These are phyloP conservation scores for Latrodectus elegans DNA, from an alignment of 2,888 invertebrate species.

Conservation along the genomic window DNA sequence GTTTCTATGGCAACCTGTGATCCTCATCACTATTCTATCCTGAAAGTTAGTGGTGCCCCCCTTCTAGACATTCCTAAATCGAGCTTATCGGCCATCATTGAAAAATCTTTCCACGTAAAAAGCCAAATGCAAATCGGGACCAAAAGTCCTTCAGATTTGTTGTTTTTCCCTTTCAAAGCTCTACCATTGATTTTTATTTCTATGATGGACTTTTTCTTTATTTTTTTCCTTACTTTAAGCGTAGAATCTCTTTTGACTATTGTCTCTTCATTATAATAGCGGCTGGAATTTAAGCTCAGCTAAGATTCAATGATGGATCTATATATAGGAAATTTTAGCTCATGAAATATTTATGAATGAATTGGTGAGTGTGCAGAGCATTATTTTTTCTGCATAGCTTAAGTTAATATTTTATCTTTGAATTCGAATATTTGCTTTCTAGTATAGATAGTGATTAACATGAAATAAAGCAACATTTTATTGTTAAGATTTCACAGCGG, in stretches of 20 bases:
- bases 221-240: neutral
- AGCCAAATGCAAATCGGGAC: constrained; percentile 45
- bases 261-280: constrained; percentile 17
- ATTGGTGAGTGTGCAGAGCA: no score
- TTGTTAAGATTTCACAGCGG: no score
- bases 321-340: no score
- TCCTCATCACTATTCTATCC: constrained; percentile 50
- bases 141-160: constrained; percentile 42
- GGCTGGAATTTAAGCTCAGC: neutral
- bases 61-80: constrained; percentile 45
- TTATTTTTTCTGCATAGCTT: no score
- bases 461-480: no score
- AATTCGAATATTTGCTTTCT: no score
- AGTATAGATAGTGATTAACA: no score
- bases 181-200: constrained; percentile 29
- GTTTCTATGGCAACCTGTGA: constrained; percentile 47
- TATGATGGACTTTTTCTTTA: constrained; percentile 10
- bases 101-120: constrained; percentile 57
- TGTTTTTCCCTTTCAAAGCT: constrained; percentile 19
- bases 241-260: neutral
- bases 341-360: no score
- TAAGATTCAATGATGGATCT: no score
- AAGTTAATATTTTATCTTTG: no score
- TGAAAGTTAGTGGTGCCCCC: constrained; percentile 29
- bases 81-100: constrained; percentile 52